Base-by-base conservation (phyloP, 2,888 invertebrate genomes). In the Sepiola atlantica region DNA sequence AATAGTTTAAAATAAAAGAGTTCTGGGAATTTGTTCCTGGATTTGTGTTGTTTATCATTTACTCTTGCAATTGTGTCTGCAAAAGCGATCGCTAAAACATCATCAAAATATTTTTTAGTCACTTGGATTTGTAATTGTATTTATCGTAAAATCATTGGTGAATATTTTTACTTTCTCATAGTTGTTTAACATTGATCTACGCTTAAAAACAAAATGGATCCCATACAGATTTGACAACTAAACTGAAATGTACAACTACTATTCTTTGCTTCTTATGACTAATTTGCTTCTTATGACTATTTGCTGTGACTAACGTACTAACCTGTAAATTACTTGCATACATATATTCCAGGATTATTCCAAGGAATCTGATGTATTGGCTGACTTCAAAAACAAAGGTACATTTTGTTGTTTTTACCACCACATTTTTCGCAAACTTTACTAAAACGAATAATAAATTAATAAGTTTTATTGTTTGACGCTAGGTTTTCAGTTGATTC, bases 331-430 rank as follows among this genome's bases (percentile, higher is more conserved):
- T 14, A 12, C 18, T n/a, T 77, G 77, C 77, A 77, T 77, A n/a
- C 55, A 93, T 93, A 20, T 32, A 93, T 54, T 55, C 90, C 94
- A 94, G 57, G 95, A 96, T 96, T 96, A 95, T 94, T 96, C 96
- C 94, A 96, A 96, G 94, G 96, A 95, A 55, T 95, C 95, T 94
- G 96, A 96, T 95, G 96, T 96, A 54, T 94, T 97, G 94, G 96
- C 96, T 35, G 96, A 97, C 94, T 97, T 96, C 95, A 96, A 96
- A 95, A 94, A 96, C 45, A 95, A 95, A 96, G 96, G 97, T 97
- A 95, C 95, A 95, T 94, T 90, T 35, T 57, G 90, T 12, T 55
- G 92, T 32, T n/a, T 28, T 21, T 55, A n/a, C 1, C 24, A 21
- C 20, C n/a, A 93, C 35, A 14, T n/a, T 20, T 32, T n/a, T 16